Conservation (phyloP, 2,888 invertebrate species). For the Gastrophysa polygoni region DNA sequence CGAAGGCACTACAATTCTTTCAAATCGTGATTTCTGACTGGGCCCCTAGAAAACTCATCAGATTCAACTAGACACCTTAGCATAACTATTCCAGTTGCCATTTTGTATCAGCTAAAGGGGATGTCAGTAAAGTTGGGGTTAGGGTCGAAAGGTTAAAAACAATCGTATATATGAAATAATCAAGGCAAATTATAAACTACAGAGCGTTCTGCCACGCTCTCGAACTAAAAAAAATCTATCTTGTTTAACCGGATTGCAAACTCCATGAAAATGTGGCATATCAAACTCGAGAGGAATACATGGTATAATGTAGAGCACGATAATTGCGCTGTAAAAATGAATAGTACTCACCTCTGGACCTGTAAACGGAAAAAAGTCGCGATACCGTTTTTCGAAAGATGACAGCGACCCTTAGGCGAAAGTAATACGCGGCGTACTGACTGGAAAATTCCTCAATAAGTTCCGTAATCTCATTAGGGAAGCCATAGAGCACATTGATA, state of each 20-base stretch:
- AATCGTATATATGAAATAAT: slow-evolving; percentile 15
- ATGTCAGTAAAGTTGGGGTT: slow-evolving; percentile 13
- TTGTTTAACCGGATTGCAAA: slow-evolving; percentile 52
- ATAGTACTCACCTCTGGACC: slow-evolving; percentile 6
- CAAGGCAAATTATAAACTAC: slow-evolving; percentile 26
- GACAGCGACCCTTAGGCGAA: slow-evolving; percentile 4
- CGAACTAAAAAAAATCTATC: slow-evolving; percentile 42
- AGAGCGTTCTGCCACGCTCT: slow-evolving; percentile 24
- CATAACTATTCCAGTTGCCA: slow-evolving; percentile 18
- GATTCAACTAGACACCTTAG: not conserved
- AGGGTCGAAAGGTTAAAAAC: slow-evolving; percentile 19
- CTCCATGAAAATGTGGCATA: slow-evolving; percentile 54
- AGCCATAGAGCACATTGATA: slow-evolving; percentile 39
- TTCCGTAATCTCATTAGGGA: slow-evolving; percentile 36
- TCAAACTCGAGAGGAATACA: slow-evolving; percentile 45
- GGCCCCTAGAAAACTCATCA: too few species aligned
- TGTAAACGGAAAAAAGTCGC: not conserved
- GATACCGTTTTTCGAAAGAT: not conserved
- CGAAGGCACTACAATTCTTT: too few species aligned
- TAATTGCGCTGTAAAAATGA: not conserved
- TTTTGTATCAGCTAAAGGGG: slow-evolving; percentile 24
- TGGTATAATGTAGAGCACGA: slow-evolving; percentile 23
- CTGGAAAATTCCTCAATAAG: slow-evolving; percentile 19
- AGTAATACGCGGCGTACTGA: slow-evolving; percentile 17
- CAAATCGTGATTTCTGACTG: too few species aligned